Conservation (phyloP, 2,888 invertebrate genomes). For the Spodoptera picta region DNA sequence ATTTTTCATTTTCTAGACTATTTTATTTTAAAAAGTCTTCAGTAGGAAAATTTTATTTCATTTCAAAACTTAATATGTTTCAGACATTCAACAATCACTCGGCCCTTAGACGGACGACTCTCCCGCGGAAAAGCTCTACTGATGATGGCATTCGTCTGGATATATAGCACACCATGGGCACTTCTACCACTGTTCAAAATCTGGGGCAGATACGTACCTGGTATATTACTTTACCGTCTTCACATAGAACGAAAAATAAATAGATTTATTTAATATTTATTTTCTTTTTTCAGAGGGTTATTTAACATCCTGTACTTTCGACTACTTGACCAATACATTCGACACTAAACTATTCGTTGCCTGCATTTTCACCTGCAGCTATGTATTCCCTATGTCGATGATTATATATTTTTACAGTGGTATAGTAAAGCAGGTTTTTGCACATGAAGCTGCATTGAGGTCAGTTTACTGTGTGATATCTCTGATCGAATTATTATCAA, state of each 20-base stretch:
- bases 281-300: constrained; percentile 92
- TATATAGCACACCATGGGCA: constrained; percentile 94
- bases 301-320: constrained; percentile 94
- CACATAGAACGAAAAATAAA: not conserved
- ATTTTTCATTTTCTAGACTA: too few species aligned
- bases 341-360: constrained; percentile 94
- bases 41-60: too few species aligned
- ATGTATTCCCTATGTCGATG: constrained; percentile 92
- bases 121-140: constrained; percentile 93
- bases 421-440: constrained; percentile 95
- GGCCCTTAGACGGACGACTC: constrained; percentile 94
- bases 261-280: not conserved
- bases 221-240: constrained; percentile 71
- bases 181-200: constrained; percentile 93
- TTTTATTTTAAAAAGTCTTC: too few species aligned
- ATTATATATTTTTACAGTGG: constrained; percentile 96
- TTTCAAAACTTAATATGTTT: constrained; percentile 25
- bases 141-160: constrained; percentile 92
- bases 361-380: constrained; percentile 93
- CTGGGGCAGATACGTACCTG: constrained; percentile 96
- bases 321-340: constrained; percentile 93
- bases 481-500: not conserved
- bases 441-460: constrained; percentile 94
- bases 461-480: constrained; percentile 43
- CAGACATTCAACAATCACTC: constrained; percentile 91